Conservation (phyloP, 2,113 vertebrate species). For the Nyctereutes procyonoides region DNA sequence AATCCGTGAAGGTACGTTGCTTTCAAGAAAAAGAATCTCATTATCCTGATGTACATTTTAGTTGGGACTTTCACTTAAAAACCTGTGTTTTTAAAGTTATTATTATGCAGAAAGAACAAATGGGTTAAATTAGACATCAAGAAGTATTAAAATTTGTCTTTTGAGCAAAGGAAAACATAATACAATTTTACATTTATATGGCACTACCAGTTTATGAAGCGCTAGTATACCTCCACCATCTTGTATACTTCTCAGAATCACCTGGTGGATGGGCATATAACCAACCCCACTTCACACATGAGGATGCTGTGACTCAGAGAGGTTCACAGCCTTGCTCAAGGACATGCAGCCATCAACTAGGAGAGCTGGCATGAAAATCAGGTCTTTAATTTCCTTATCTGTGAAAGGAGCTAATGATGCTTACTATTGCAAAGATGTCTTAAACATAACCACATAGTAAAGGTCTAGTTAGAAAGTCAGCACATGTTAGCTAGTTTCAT, state of each 20-base stretch:
- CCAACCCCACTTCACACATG: neutral
- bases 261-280: no score
- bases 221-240: neutral
- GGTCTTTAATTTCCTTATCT: neutral
- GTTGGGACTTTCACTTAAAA: conserved; percentile 11
- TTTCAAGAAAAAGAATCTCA: neutral
- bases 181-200: neutral
- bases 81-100: neutral
- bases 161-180: neutral
- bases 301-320: neutral
- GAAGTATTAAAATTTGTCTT: neutral
- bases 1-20: conserved; percentile 6
- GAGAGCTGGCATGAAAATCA: neutral
- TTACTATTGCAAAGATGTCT: neutral
- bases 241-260: neutral
- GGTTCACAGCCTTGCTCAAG: neutral
- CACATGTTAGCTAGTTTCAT: neutral
- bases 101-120: neutral
- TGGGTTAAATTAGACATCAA: neutral
- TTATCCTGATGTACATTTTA: neutral
- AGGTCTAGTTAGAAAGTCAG: neutral
- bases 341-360: neutral
- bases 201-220: no score
- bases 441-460: neutral
- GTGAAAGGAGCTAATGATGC: neutral